Conservation (phyloP, 2,888 invertebrate species). For the Bibio marci region DNA sequence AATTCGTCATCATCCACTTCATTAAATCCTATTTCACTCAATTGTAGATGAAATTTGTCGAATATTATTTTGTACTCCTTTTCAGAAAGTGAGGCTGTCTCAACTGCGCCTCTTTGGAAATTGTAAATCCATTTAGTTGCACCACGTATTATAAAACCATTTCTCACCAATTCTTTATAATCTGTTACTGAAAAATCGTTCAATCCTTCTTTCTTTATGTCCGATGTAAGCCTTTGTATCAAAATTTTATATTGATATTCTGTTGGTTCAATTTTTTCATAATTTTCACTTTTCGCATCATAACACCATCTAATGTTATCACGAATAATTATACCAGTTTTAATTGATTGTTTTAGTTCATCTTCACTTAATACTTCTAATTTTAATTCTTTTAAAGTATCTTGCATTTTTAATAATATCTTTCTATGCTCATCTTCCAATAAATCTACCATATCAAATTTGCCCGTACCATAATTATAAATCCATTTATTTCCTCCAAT, state of each 20-base stretch:
- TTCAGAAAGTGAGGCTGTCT: no score
- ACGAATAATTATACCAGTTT: constrained; percentile 1
- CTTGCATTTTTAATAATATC: background rate
- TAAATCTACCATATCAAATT: background rate
- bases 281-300: background rate
- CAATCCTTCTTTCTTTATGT: no score
- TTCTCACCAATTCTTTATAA: background rate
- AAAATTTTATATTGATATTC: constrained; percentile 2
- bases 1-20: constrained; percentile 1
- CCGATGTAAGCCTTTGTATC: no score
- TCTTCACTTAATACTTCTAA: background rate
- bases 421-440: background rate
- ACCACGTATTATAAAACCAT: no score
- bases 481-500: constrained; percentile 1
- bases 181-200: no score
- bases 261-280: background rate
- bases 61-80: no score
- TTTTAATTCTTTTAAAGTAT: background rate
- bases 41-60: background rate
- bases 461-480: constrained; percentile 1
- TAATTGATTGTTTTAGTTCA: constrained; percentile 1
- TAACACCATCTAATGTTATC: constrained; percentile 3
- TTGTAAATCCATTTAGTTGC: no score
- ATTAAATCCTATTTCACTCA: background rate
- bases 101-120: no score